Evolutionary conservation across 2,113 vertebrate genomes (phyloP).

Genomic region (Spilogale gracilis): DNA sequence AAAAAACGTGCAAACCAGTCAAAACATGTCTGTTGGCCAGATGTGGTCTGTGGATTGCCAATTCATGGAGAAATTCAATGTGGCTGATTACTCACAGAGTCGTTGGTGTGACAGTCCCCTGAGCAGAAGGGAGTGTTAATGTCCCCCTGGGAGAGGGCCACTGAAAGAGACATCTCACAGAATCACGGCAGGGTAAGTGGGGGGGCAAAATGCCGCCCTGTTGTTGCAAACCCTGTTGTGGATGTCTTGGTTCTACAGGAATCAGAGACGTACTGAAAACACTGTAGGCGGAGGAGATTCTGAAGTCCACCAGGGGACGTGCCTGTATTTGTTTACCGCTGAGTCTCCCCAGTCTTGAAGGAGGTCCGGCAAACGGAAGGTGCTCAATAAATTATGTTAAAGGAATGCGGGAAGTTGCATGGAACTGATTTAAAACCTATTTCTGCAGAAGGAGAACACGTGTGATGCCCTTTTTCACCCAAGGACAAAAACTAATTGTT

Average conservation of each 20-base stretch:
- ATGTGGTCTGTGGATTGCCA: background rate
- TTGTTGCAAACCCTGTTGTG: background rate
- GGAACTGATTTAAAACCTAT: background rate
- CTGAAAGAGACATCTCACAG: background rate
- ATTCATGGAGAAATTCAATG: background rate
- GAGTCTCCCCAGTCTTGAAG: background rate
- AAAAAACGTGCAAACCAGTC: background rate
- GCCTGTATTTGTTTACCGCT: background rate
- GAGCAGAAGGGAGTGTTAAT: background rate
- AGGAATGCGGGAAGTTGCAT: background rate
- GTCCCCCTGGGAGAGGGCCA: background rate
- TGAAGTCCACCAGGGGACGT: background rate
- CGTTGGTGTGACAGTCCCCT: background rate
- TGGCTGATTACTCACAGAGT: background rate
- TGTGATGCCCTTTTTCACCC: background rate
- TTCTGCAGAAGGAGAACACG: background rate
- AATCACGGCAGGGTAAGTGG: rapidly evolving
- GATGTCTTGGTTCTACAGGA: background rate
- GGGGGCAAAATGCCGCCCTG: background rate
- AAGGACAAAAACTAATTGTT: background rate
- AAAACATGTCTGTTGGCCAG: constrained; percentile 17
- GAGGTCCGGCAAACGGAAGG: background rate
- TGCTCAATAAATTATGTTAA: background rate
- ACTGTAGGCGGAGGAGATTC: background rate
- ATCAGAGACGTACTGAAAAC: background rate